These are phyloP conservation scores for Caligus rogercresseyi DNA, from an alignment of 1,140 invertebrate species.

Conservation along the genomic window DNA sequence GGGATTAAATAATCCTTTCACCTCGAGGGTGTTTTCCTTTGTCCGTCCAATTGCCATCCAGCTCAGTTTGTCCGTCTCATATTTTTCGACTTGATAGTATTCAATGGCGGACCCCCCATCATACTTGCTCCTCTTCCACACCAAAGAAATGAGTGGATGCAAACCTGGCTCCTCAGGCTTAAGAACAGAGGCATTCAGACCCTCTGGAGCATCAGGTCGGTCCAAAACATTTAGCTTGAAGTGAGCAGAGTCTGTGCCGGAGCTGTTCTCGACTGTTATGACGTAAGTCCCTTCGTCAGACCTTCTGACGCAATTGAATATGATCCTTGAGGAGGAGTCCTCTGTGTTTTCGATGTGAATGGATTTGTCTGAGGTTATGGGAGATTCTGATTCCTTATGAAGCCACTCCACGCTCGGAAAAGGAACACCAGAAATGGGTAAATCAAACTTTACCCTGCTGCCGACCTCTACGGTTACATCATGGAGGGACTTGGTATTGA, in stretches of 20 bases:
- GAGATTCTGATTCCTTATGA: neutral
- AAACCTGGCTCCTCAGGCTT: neutral
- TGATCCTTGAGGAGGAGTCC: neutral
- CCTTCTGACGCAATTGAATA: neutral
- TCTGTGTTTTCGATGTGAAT: neutral
- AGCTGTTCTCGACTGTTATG: constrained; percentile 28
- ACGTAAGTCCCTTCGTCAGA: neutral
- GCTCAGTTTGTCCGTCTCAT: neutral
- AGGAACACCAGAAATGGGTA: constrained; percentile 74
- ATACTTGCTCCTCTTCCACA: constrained; percentile 79
- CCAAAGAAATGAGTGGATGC: constrained; percentile 41
- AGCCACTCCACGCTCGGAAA: constrained; percentile 72
- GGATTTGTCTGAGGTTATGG: neutral
- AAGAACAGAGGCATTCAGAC: constrained; percentile 51
- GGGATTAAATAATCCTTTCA: neutral
- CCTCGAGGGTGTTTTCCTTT: neutral
- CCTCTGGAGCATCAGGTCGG: constrained; percentile 66
- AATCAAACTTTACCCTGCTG: constrained; percentile 72
- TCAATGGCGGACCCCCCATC: constrained; percentile 47
- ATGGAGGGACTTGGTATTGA: constrained; percentile 70
- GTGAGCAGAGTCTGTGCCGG: constrained; percentile 66
- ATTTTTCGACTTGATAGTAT: constrained; percentile 29
- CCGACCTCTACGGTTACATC: constrained; percentile 77
- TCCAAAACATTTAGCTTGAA: constrained; percentile 80
- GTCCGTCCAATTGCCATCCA: neutral